Evolutionary conservation across 2,797 vertebrate genomes (phyloP).

Genomic region (Yasuhikotakia modesta): DNA sequence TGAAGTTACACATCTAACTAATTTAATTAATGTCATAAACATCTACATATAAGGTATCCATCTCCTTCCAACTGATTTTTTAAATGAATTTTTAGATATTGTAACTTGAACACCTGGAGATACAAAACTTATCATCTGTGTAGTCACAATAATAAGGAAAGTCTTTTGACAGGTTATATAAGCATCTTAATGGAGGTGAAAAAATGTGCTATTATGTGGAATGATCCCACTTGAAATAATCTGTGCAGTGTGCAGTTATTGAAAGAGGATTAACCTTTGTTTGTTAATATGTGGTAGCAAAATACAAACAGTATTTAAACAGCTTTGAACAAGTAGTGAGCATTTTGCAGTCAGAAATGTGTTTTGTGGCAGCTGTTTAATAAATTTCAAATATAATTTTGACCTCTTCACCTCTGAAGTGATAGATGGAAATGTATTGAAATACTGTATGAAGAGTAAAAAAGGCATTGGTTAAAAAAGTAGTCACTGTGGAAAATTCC

Average conservation of each 20-base stretch:
- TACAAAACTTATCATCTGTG: neutral
- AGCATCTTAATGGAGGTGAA: conserved; percentile 28
- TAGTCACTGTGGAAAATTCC: conserved; percentile 10
- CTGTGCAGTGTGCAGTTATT: no score
- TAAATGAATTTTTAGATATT: neutral
- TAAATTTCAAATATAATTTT: no score
- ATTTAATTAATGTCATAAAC: neutral
- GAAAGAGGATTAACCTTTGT: no score
- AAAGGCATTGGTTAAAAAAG: no score
- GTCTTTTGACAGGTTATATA: neutral
- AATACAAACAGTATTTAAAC: no score
- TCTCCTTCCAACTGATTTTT: neutral
- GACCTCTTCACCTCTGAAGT: no score
- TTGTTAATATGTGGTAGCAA: no score
- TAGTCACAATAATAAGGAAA: neutral
- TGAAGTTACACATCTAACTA: neutral
- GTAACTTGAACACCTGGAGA: neutral
- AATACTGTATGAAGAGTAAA: no score
- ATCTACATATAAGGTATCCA: neutral
- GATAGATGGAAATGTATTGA: no score
- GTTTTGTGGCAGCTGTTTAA: no score
- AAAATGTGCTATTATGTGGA: conserved; percentile 1
- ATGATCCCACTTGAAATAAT: neutral
- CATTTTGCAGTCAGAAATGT: no score
- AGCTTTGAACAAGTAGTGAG: no score